Percentiles rank a stretch among this genome's conserved stretches.
Evolutionary conservation across 2,113 vertebrate species (phyloP).

Genomic region (Rousettus leschenaultii): DNA sequence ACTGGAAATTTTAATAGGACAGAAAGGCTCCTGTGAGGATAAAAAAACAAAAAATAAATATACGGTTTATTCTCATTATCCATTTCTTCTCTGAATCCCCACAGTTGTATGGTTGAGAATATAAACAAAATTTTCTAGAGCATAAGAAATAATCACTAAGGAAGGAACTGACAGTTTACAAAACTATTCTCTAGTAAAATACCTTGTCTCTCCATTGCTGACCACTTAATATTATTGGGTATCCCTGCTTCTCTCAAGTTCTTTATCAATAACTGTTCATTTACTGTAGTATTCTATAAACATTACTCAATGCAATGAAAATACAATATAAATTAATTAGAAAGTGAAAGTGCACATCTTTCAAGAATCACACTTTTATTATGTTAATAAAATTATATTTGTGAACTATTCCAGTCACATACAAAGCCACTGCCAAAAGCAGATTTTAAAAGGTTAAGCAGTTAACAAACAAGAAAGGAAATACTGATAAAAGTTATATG

Average conservation of each 20-base stretch:
- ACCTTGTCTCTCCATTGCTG: neutral
- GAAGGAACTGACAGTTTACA: constrained; percentile 10
- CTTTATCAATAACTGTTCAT: constrained; percentile 39
- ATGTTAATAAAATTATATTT: constrained; percentile 4
- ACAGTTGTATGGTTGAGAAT: neutral
- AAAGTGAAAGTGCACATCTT: constrained; percentile 44
- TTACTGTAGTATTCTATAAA: constrained; percentile 9
- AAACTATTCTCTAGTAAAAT: constrained; percentile 32
- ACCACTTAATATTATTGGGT: neutral
- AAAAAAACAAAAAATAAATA: constrained; percentile 23
- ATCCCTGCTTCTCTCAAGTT: neutral
- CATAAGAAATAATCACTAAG: neutral
- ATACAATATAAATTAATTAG: constrained; percentile 67
- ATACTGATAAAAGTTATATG: neutral
- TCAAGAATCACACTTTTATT: constrained; percentile 49
- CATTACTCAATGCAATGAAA: constrained; percentile 53
- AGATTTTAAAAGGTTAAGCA: neutral
- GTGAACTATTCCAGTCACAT: neutral
- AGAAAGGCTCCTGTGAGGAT: neutral
- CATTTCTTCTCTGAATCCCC: neutral
- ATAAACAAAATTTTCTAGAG: constrained; percentile 11
- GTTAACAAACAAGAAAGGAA: neutral
- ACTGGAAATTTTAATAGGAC: constrained; percentile 31
- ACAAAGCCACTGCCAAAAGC: neutral
- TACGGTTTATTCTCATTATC: neutral